Evolutionary conservation across 2,888 invertebrate species (phyloP).

Genomic region (Rhingia rostrata): DNA sequence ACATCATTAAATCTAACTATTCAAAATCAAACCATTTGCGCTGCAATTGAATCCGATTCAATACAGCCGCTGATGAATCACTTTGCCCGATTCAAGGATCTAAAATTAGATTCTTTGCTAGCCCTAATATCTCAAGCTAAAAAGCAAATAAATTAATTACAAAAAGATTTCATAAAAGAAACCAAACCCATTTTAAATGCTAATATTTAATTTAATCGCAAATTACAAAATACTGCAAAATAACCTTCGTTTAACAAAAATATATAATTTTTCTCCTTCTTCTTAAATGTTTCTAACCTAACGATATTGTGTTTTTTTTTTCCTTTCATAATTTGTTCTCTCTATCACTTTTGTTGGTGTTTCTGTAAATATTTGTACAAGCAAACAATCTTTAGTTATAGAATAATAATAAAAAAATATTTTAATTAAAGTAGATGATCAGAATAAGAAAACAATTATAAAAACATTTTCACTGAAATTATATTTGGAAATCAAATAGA

Average conservation of each 20-base stretch:
- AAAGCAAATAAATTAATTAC: constrained; percentile 80
- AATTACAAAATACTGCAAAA: constrained; percentile 31
- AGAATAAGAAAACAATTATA: constrained; percentile 12
- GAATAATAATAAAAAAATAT: constrained; percentile 42
- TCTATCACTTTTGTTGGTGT: constrained; percentile 76
- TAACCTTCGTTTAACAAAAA: constrained; percentile 14
- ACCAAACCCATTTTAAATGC: constrained; percentile 41
- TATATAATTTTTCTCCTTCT: constrained; percentile 13
- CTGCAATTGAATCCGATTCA: constrained; percentile 82
- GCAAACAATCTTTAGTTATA: constrained; percentile 73
- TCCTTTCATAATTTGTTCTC: constrained; percentile 7
- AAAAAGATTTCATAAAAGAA: constrained; percentile 27
- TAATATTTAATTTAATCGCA: constrained; percentile 55
- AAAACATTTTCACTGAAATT: constrained; percentile 44
- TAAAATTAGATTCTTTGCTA: constrained; percentile 81
- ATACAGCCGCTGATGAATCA: constrained; percentile 82
- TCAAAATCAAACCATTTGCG: constrained; percentile 82
- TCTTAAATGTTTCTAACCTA: constrained; percentile 26
- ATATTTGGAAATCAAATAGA: constrained; percentile 53
- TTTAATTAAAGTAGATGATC: constrained; percentile 56
- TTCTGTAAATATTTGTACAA: constrained; percentile 80
- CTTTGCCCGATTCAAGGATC: constrained; percentile 82
- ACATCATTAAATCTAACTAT: constrained; percentile 81
- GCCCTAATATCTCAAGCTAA: constrained; percentile 82
- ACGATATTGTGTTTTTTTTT: constrained; percentile 40